Percentiles rank a stretch among this genome's conserved stretches.
phyloP scores from a whole-genome alignment of 2,888 invertebrate species.

The Tipula lateralis region DNA sequence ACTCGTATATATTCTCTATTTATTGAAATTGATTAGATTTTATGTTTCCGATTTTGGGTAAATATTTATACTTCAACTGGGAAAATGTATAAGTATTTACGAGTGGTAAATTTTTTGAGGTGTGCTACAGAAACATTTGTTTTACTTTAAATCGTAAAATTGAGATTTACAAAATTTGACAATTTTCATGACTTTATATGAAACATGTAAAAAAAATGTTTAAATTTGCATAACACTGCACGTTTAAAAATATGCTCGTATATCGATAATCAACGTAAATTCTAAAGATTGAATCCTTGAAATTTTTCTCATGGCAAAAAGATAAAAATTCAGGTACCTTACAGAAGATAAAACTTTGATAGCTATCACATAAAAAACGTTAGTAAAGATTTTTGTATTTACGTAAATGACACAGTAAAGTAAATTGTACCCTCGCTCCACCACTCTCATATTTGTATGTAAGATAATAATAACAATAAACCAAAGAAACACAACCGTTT shows the following conservation, averaged over 20 bases:
- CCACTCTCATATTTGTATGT: too few species aligned
- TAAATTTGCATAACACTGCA: not conserved
- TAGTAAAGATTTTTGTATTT: not conserved
- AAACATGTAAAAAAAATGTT: too few species aligned
- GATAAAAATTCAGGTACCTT: not conserved
- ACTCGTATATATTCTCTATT: not conserved
- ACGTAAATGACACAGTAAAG: not conserved
- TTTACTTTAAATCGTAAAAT: too few species aligned
- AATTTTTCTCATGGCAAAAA: not conserved
- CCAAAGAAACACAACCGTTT: too few species aligned
- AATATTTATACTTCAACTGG: not conserved
- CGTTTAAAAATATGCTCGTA: not conserved
- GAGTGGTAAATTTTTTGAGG: too few species aligned
- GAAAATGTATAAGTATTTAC: too few species aligned
- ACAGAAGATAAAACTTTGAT: not conserved
- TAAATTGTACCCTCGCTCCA: too few species aligned
- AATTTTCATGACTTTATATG: too few species aligned
- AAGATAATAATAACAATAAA: too few species aligned
- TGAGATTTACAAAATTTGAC: too few species aligned
- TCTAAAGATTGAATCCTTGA: not conserved
- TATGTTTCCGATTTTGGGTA: not conserved
- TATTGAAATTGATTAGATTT: not conserved
- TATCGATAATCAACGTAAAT: not conserved
- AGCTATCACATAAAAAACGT: not conserved
- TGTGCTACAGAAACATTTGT: too few species aligned